Evolutionary conservation across 2,888 invertebrate genomes (phyloP).

Genomic region (Melieria omissa): DNA sequence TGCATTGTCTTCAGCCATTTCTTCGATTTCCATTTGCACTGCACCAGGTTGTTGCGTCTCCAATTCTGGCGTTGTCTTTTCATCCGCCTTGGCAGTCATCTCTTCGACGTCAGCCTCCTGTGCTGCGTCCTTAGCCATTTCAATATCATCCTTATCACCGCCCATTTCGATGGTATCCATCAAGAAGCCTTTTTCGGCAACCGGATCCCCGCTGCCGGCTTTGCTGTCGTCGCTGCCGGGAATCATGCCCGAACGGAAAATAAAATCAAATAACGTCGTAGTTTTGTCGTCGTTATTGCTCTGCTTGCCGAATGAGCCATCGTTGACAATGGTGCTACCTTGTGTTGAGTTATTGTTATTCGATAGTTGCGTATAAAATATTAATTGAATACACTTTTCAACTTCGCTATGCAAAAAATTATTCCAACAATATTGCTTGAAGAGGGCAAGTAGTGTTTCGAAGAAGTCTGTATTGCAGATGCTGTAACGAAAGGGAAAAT

Average conservation of each 20-base stretch:
- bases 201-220: conserved; percentile 33
- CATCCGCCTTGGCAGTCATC: conserved; percentile 7
- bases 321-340: conserved; percentile 48
- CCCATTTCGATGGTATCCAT: conserved; percentile 39
- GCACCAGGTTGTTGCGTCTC: background rate
- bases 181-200: conserved; percentile 40
- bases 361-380: conserved; percentile 68
- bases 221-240: conserved; percentile 34
- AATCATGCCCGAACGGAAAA: conserved; percentile 39
- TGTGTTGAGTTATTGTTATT: conserved; percentile 62
- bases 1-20: conserved; percentile 3
- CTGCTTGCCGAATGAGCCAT: conserved; percentile 48
- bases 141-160: conserved; percentile 41
- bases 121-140: conserved; percentile 36
- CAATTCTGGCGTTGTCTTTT: background rate
- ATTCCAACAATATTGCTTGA: conserved; percentile 91
- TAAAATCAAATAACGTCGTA: conserved; percentile 43
- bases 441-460: conserved; percentile 80
- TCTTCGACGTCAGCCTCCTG: conserved; percentile 30
- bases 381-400: conserved; percentile 79
- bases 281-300: conserved; percentile 43
- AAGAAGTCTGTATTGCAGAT: conserved; percentile 70
- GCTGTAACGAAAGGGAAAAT: conserved; percentile 44
- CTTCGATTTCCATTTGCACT: conserved; percentile 21
- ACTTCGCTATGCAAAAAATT: conserved; percentile 95